These are phyloP conservation scores for Zootoca vivipara DNA, from an alignment of 2,113 vertebrate genomes.

Conservation along the genomic window DNA sequence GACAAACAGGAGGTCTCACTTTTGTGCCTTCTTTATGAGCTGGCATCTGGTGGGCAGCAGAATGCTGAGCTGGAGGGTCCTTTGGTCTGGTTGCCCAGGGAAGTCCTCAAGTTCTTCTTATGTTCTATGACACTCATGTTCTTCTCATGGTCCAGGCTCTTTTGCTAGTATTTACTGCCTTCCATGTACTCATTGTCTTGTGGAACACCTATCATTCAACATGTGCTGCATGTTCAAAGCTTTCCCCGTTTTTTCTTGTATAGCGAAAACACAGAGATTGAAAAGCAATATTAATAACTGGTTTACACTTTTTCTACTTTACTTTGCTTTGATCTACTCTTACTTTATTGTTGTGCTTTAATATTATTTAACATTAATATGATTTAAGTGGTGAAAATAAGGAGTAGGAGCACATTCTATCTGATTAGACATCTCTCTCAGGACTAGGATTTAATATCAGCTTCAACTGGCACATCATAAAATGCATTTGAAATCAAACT, in stretches of 20 bases:
- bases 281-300: not conserved
- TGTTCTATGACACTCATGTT: not conserved
- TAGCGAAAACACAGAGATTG: not conserved
- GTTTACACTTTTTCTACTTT: not conserved
- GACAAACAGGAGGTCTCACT: not conserved
- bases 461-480: not conserved
- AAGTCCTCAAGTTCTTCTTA: not conserved
- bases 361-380: not conserved
- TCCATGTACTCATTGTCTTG: not conserved
- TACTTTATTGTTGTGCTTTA: not conserved
- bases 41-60: not conserved
- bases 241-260: not conserved
- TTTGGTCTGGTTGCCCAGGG: not conserved
- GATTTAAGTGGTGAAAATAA: not conserved
- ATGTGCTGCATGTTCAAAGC: not conserved
- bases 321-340: not conserved
- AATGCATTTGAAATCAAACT: slow-evolving; percentile 11
- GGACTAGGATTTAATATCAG: not conserved
- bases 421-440: not conserved
- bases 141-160: not conserved
- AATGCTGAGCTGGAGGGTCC: not conserved
- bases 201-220: not conserved
- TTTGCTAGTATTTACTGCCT: not conserved
- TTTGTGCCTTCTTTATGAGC: not conserved
- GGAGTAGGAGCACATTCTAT: not conserved